phyloP scores from a whole-genome alignment of 2,797 vertebrate species.

The Pangasius mekongensis region DNA sequence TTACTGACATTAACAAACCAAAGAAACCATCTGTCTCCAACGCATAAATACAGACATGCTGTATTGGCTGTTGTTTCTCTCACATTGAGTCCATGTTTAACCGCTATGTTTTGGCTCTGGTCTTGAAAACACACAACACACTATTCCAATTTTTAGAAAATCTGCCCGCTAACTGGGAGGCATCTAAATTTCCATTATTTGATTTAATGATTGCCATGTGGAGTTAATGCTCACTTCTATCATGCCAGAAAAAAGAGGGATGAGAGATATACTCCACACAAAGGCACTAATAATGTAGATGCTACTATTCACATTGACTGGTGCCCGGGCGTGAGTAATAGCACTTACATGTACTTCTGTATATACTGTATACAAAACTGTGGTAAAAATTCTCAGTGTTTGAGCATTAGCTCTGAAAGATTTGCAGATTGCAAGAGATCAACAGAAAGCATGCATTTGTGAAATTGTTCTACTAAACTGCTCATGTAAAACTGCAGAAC shows the following conservation, averaged over 20 bases:
- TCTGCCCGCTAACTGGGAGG: slow-evolving; percentile 12
- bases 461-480: background rate
- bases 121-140: slow-evolving; percentile 28
- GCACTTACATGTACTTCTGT: background rate
- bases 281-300: background rate
- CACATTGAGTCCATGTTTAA: slow-evolving; percentile 52
- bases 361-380: background rate
- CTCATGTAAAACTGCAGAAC: background rate
- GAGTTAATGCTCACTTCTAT: slow-evolving; percentile 10
- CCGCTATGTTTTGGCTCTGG: slow-evolving; percentile 37
- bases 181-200: slow-evolving; percentile 37
- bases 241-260: background rate
- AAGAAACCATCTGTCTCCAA: background rate
- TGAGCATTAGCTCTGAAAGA: background rate
- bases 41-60: slow-evolving; percentile 17
- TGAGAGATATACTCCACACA: background rate
- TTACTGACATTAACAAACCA: slow-evolving; percentile 11
- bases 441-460: slow-evolving; percentile 1
- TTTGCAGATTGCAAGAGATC: background rate
- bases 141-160: slow-evolving; percentile 41
- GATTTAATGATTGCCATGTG: slow-evolving; percentile 25
- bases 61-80: slow-evolving; percentile 35
- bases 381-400: background rate
- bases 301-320: background rate
- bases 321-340: background rate